These are phyloP conservation scores for Spatula versicolor DNA, from an alignment of 2,797 vertebrate genomes.

Conservation along the genomic window DNA sequence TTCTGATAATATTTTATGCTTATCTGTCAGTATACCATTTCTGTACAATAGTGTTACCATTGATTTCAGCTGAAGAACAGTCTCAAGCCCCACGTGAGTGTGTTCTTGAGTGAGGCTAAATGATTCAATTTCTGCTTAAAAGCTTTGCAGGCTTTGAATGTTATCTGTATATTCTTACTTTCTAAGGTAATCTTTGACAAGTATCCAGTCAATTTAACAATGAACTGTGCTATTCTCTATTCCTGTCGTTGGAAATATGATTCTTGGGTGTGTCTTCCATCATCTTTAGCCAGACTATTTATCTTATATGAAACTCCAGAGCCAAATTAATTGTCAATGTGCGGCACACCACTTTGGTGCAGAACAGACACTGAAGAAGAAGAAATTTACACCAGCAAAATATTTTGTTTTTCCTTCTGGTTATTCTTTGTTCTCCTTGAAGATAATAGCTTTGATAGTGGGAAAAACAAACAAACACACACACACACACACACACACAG, in stretches of 20 bases:
- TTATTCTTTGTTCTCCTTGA: neutral
- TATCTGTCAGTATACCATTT: neutral
- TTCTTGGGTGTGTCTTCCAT: neutral
- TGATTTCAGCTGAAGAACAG: neutral
- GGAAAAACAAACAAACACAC: neutral
- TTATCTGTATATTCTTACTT: constrained; percentile 21
- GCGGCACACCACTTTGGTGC: neutral
- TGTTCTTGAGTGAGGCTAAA: neutral
- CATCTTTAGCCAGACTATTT: neutral
- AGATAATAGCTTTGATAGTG: neutral
- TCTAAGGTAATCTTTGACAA: constrained; percentile 75
- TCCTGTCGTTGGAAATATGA: neutral
- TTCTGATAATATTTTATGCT: neutral
- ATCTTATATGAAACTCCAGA: neutral
- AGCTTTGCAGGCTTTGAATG: neutral
- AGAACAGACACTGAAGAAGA: neutral
- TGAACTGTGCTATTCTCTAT: neutral
- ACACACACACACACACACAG: too few relatives aligned
- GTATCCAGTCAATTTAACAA: constrained; percentile 37
- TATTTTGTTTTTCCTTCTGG: neutral
- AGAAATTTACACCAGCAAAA: neutral
- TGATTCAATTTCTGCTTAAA: neutral
- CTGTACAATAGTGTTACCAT: neutral
- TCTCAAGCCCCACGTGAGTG: neutral
- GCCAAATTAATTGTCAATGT: neutral